Conservation (phyloP, 2,797 vertebrate species). For the Bothrops alternatus region DNA sequence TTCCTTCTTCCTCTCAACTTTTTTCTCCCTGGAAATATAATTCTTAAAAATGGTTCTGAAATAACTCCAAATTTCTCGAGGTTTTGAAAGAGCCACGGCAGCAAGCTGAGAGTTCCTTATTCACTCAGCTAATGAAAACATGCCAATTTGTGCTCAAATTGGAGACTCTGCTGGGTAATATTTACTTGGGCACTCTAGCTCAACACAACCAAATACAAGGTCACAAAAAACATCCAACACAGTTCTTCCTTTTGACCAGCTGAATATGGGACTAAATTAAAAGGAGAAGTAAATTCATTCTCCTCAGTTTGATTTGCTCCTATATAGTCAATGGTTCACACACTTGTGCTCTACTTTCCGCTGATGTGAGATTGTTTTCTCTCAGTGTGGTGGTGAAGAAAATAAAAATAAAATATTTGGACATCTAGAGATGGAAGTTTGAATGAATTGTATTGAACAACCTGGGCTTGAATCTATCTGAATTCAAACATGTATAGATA, state of each 20-base stretch:
- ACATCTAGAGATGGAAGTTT: not conserved
- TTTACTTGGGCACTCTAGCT: not conserved
- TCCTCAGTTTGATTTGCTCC: not conserved
- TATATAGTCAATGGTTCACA: not conserved
- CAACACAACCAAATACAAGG: not conserved
- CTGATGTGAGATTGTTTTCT: not conserved
- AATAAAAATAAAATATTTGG: not conserved
- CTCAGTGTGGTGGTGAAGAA: not conserved
- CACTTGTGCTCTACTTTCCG: not conserved
- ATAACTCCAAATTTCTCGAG: conserved; percentile 3
- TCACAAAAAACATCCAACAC: not conserved
- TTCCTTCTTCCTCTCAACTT: conserved; percentile 5
- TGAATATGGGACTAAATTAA: not conserved
- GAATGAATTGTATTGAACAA: not conserved
- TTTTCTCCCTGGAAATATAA: conserved; percentile 12
- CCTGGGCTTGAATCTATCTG: not conserved
- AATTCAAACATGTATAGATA: not conserved
- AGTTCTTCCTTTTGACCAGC: not conserved
- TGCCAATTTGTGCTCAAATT: not conserved
- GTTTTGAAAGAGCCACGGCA: not conserved
- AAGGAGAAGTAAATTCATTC: not conserved
- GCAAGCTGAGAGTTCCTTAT: not conserved
- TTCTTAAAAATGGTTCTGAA: conserved; percentile 43
- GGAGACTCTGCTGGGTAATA: not conserved
- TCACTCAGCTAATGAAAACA: conserved; percentile 22